Evolutionary conservation across 2,113 vertebrate genomes (phyloP), one percentile per base, ranked within the genome.

Genomic region (Pelobates fuscus): DNA sequence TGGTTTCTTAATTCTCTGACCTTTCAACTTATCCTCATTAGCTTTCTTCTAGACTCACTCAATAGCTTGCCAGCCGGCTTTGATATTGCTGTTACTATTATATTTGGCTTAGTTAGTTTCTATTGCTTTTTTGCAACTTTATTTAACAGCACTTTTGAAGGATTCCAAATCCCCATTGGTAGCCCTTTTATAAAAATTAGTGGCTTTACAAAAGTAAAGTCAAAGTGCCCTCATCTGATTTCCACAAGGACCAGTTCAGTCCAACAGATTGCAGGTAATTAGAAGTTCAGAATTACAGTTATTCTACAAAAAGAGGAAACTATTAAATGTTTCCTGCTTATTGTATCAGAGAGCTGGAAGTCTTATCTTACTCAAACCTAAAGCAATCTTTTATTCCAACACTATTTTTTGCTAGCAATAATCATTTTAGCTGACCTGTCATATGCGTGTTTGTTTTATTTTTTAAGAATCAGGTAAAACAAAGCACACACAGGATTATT

Each of bases 21-120:
- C 1, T 96, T 95, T 84, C 86, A 86, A 46, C 92, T 96, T 10
- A 87, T 96, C 0, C 61, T 94, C 0, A 79, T 90, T 66, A 95
- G 94, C 86, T 96, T 96, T 82, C 78, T 96, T 79, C 79, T 96
- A 80, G 93, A 95, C 1, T 87, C 93, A 10, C 1, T 95, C 15
- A 88, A 73, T 0, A 82, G 59, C 0, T 80, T 93, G 23, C 93
- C 94, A 0, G 58, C 80, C 2, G 93, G 94, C 7, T 96, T 94
- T 0, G 94, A 96, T 84, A 80, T 91, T 0, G 91, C 88, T 11
- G 91, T 92, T 71, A 88, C 89, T 2, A 87, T 95, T 74, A 81
- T 92, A 76, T 95, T 96, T 3, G 94, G 95, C 20, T 81, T 96
- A 37, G 84, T 94, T 80, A 93, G 94, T 82, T 96, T 95, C 67